Base-by-base conservation (phyloP, 1,140 invertebrate genomes). In the Drosophila carrolli region DNA sequence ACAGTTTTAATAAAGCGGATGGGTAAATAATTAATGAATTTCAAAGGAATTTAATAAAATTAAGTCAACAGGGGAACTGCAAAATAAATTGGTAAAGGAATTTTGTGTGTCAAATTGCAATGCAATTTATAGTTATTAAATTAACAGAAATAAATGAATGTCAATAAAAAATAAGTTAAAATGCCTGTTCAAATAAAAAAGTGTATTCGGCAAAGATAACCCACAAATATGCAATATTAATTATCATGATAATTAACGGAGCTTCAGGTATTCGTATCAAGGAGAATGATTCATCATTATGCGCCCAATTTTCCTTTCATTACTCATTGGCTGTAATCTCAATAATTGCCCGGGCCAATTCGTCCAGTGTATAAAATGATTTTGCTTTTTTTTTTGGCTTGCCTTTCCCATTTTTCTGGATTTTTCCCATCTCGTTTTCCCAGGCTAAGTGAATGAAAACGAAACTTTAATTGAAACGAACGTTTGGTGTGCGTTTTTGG, bases 381-480 rank as follows among this genome's bases (percentile, higher is more conserved):
- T 77, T 51, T 61, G 51, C 32, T 53, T 57, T 51, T 56, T 41
- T 65, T 60, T 46, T n/a, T 1, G 27, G 4, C 19, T 29, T 7
- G 0, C 13, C 11, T 1, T 19, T 9, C 14, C 27, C 16, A 14
- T 37, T 40, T 23, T 13, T 27, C 27, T 29, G 6, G 13, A 13
- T 19, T 23, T 43, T n/a, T 19, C 16, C 48, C 38, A n/a, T 41
- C 6, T 32, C 8, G 8, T 29, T 43, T 65, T 53, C 7, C 32
- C 48, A 8, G 14, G 46, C 63, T 89, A 82, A 86, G 79, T 86
- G 82, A 88, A 88, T 88, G 84, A 89, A 88, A 88, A 53, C 67
- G 84, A 89, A 89, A 88, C 75, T 89, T 83, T 88, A 88, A 88
- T 88, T 88, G 83, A 88, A 88, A 83, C 51, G 79, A 88, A 80